Base-by-base conservation (phyloP, 2,113 vertebrate genomes). In the Canis aureus region DNA sequence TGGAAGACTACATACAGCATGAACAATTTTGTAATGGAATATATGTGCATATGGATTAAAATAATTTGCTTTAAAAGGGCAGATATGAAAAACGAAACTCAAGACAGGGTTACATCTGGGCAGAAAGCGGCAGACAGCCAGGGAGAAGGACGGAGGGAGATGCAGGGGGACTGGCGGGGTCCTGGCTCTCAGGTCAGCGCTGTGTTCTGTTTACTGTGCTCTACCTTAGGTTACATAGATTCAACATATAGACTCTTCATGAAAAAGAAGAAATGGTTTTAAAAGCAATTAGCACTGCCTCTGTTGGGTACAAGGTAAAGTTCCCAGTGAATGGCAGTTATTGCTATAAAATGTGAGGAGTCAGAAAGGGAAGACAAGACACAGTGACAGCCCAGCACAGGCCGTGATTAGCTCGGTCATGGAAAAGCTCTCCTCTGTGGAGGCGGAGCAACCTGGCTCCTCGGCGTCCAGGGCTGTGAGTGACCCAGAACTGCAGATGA, bases 101-200 rank as follows among this genome's bases (percentile, higher is more conserved):
- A 22, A n/a, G 23, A 11, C 11, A 57, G 12, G 12, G n/a, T n/a
- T 7, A 29, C 11, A 25, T 49, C 22, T 27, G 5, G 9, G 51
- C 3, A 4, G 16, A 78, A 76, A 35, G 29, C 60, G 15, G 23
- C 0, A 3, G 55, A 22, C 0, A 1, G 17, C 20, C 11, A 13
- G 80, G 57, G 6, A 53, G 19, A 12, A 27, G 13, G 0, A 29
- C 62, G 8, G 11, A 16, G 8, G 0, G 11, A 11, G 19, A 16
- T 0, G 12, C 2, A 11, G 6, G n/a, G 3, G 13, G 0, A 2
- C 43, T 1, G 12, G 1, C 1, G 17, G 69, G 27, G 55, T 3
- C 32, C 64, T 25, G 0, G 2, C 12, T 38, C 66, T 78, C 16
- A 2, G 16, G 7, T 3, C 0, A 0, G 7, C 1, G 1, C n/a